Percentiles rank a stretch among this genome's conserved stretches.
These are phyloP conservation scores for Cryptomyrus ogoouensis DNA, from an alignment of 2,113 vertebrate genomes.

Conservation along the genomic window DNA sequence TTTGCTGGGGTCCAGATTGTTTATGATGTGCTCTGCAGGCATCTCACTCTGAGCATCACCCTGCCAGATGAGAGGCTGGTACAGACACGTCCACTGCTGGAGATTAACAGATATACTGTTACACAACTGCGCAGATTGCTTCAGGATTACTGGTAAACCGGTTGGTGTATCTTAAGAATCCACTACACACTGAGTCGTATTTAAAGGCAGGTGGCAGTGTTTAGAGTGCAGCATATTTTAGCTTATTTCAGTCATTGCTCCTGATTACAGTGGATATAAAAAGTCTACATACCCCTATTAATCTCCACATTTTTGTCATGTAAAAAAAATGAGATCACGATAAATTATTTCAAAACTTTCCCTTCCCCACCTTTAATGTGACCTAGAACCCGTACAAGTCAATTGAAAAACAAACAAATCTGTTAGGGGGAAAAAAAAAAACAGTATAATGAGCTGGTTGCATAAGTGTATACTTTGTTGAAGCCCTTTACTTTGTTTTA, in stretches of 20 bases:
- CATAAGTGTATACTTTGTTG: too few species aligned
- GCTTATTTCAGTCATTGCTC: background rate
- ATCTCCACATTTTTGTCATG: too few species aligned
- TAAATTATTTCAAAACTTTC: too few species aligned
- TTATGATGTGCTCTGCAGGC: slow-evolving; percentile 63
- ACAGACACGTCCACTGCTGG: slow-evolving; percentile 96
- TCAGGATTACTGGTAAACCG: background rate
- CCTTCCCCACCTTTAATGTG: too few species aligned
- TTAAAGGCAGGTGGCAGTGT: background rate
- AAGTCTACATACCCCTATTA: too few species aligned
- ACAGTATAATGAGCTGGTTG: too few species aligned
- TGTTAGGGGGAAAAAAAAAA: too few species aligned
- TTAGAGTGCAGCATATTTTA: background rate
- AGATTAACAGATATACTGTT: slow-evolving; percentile 15
- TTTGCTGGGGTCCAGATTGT: slow-evolving; percentile 84
- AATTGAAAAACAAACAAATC: too few species aligned
- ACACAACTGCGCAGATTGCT: background rate
- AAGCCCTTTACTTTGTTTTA: too few species aligned
- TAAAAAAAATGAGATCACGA: too few species aligned
- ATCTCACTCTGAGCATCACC: slow-evolving; percentile 62
- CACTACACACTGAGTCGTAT: background rate
- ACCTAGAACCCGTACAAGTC: too few species aligned
- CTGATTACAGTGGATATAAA: background rate
- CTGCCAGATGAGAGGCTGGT: slow-evolving; percentile 80
- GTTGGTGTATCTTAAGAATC: background rate